Evolutionary conservation across 2,113 vertebrate species (phyloP).

Genomic region (Hemicordylus capensis): DNA sequence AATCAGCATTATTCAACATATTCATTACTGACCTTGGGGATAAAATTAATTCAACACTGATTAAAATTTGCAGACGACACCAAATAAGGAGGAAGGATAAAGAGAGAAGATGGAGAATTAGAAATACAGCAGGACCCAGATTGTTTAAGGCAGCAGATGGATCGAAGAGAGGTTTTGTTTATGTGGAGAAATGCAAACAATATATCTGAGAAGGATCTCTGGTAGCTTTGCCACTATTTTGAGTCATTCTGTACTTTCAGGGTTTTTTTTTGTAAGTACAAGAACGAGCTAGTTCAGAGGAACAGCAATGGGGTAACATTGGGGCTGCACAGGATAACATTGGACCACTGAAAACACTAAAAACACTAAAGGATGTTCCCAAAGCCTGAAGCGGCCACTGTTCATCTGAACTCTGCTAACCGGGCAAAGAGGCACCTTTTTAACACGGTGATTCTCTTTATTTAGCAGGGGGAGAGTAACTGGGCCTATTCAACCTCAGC

Average conservation of each 20-base stretch:
- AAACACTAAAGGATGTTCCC: too few species aligned
- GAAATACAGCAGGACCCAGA: slow-evolving; percentile 33
- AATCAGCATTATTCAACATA: slow-evolving; percentile 47
- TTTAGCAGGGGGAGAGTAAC: too few species aligned
- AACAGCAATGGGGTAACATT: too few species aligned
- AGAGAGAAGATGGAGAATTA: slow-evolving; percentile 40
- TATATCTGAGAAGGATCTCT: not conserved
- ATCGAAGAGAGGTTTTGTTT: slow-evolving; percentile 40
- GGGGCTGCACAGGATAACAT: too few species aligned
- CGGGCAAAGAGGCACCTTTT: too few species aligned
- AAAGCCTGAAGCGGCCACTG: too few species aligned
- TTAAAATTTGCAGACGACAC: slow-evolving; percentile 43
- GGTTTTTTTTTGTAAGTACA: not conserved
- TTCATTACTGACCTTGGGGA: slow-evolving; percentile 42
- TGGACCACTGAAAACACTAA: too few species aligned
- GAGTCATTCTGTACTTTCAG: not conserved
- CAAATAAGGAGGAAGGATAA: slow-evolving; percentile 38
- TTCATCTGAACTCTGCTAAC: too few species aligned
- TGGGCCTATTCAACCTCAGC: too few species aligned
- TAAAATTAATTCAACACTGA: slow-evolving; percentile 45
- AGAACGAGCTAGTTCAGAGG: too few species aligned
- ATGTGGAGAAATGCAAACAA: slow-evolving; percentile 23
- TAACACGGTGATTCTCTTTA: too few species aligned
- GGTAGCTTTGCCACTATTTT: slow-evolving; percentile 1
- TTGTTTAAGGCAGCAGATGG: slow-evolving; percentile 11